Conservation (phyloP, 2,888 invertebrate species). For the Onchidella celtica region DNA sequence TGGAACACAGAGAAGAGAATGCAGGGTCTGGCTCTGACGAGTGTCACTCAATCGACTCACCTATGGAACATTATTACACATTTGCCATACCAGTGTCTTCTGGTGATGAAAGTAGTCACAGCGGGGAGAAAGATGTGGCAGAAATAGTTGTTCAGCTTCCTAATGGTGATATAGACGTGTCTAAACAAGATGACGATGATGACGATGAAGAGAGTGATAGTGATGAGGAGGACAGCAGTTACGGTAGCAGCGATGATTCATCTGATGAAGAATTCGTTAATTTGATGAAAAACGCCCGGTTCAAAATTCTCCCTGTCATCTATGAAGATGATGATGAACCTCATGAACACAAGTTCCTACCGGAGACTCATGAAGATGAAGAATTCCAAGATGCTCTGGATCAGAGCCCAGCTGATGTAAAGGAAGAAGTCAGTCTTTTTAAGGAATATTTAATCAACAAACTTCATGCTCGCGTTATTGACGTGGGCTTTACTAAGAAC, state of each 20-base stretch:
- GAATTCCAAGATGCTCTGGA: background rate
- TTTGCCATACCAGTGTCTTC: conserved; percentile 8
- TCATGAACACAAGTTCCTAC: background rate
- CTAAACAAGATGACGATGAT: background rate
- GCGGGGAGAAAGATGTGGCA: background rate
- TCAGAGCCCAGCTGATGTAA: background rate
- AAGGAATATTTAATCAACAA: conserved; percentile 34
- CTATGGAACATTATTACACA: conserved; percentile 14
- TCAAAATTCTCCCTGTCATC: conserved; percentile 33
- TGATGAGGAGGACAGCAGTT: background rate
- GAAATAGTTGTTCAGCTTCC: background rate
- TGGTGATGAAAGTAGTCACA: background rate
- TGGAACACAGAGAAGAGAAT: background rate
- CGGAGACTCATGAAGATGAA: background rate
- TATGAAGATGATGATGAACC: conserved; percentile 38
- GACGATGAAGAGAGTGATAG: background rate
- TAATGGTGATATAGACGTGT: background rate
- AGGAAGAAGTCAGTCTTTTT: background rate
- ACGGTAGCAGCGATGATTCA: conserved; percentile 31
- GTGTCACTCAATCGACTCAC: no score
- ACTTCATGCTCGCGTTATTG: background rate
- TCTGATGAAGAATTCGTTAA: conserved; percentile 40
- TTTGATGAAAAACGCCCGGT: conserved; percentile 11
- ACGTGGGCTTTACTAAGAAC: background rate
- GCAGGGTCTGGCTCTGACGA: background rate